These are phyloP conservation scores for Fringilla coelebs DNA, from an alignment of 2,797 vertebrate genomes.

Conservation along the genomic window DNA sequence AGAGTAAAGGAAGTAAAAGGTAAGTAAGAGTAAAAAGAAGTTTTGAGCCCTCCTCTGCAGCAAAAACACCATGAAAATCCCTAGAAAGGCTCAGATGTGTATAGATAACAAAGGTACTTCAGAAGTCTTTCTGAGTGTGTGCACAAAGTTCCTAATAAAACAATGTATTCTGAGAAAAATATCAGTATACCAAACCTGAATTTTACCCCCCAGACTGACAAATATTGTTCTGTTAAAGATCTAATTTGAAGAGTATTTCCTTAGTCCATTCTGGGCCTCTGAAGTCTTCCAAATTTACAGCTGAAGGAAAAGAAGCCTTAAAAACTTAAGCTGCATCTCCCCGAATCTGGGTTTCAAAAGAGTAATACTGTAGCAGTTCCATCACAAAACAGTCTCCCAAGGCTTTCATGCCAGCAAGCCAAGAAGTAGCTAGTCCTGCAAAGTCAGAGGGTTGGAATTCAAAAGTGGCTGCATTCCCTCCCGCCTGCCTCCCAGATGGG, in stretches of 20 bases:
- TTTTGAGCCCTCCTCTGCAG: not conserved
- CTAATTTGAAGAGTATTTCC: not conserved
- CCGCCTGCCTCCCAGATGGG: not conserved
- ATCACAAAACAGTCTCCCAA: not conserved
- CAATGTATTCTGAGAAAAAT: not conserved
- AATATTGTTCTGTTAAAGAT: not conserved
- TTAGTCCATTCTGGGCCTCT: not conserved
- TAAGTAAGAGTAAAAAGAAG: not conserved
- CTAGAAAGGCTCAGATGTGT: not conserved
- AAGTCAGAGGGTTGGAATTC: not conserved
- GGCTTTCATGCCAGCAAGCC: not conserved
- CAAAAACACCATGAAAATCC: not conserved
- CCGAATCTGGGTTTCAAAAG: not conserved
- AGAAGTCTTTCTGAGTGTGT: not conserved
- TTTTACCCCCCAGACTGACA: not conserved
- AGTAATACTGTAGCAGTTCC: not conserved
- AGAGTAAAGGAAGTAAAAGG: not conserved
- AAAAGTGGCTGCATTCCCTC: not conserved
- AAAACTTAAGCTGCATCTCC: not conserved
- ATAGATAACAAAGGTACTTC: not conserved
- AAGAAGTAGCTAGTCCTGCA: not conserved
- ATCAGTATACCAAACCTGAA: not conserved
- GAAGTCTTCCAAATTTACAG: not conserved
- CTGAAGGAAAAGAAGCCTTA: not conserved
- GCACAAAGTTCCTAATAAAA: not conserved